These are phyloP conservation scores for Atrichornis clamosus DNA, from an alignment of 2,113 vertebrate species.

Conservation along the genomic window DNA sequence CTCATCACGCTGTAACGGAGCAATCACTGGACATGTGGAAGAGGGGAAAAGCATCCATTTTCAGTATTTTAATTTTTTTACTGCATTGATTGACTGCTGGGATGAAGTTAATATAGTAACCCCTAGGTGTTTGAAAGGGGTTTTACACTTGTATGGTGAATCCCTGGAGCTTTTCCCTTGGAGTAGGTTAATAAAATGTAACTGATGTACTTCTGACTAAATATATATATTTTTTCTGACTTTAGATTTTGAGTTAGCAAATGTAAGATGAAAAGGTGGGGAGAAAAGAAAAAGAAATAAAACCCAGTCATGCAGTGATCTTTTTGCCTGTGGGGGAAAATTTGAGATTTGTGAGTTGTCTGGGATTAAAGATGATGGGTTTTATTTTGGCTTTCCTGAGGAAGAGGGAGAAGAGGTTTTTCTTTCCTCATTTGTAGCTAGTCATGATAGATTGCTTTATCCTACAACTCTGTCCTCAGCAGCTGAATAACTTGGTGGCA, in stretches of 20 bases:
- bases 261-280: conserved; percentile 14
- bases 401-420: background rate
- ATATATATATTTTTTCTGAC: conserved; percentile 76
- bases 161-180: conserved; percentile 64
- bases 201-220: conserved; percentile 69
- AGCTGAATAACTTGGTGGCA: background rate
- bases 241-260: conserved; percentile 65
- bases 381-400: background rate
- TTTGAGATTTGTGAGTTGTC: background rate
- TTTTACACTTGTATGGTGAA: conserved; percentile 66
- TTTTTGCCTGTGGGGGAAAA: conserved; percentile 21
- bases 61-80: conserved; percentile 68
- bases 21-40: conserved; percentile 11
- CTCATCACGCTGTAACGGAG: conserved; percentile 91
- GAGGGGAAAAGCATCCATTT: conserved; percentile 53
- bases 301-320: conserved; percentile 26
- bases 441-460: conserved; percentile 28
- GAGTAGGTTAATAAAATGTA: conserved; percentile 78
- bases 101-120: conserved; percentile 59
- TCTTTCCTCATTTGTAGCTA: conserved; percentile 33
- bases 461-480: conserved; percentile 30
- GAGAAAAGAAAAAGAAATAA: background rate
- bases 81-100: conserved; percentile 60
- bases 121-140: conserved; percentile 60
- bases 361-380: conserved; percentile 10